phyloP scores from a whole-genome alignment of 2,113 vertebrate genomes.

The Dicrurus megarhynchus region DNA sequence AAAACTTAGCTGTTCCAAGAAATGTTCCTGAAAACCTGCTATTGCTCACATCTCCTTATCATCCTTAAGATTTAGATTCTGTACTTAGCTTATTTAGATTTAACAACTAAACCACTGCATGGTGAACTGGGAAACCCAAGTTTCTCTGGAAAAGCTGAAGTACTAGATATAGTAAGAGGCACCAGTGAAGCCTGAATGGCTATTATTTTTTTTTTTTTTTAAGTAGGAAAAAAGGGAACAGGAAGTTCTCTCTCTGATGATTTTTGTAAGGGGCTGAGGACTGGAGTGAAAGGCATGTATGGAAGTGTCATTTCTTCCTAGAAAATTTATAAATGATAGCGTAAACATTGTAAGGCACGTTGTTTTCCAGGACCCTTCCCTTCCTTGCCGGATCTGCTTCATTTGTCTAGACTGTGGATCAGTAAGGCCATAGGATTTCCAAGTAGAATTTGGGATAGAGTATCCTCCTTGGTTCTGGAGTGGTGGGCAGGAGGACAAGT shows the following conservation, averaged over 20 bases:
- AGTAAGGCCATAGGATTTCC: background rate
- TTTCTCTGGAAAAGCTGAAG: background rate
- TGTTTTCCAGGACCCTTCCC: background rate
- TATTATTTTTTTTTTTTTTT: fast-evolving
- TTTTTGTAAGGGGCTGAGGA: background rate
- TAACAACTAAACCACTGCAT: background rate
- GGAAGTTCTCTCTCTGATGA: background rate
- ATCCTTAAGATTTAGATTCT: background rate
- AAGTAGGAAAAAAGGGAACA: background rate
- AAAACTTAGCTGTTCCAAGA: background rate
- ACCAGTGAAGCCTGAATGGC: background rate
- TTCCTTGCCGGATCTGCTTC: background rate
- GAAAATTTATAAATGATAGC: background rate
- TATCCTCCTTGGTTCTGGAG: background rate
- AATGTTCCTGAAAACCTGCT: background rate
- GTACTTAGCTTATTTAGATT: background rate
- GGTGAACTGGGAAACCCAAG: background rate
- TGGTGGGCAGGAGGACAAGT: background rate
- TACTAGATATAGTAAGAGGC: background rate
- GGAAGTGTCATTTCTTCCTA: background rate
- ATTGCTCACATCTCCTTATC: background rate
- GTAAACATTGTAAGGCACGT: background rate
- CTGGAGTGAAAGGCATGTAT: background rate
- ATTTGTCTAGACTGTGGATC: background rate
- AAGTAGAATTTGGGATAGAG: background rate